phyloP scores from a whole-genome alignment of 2,797 vertebrate genomes.

The Chelon labrosus region DNA sequence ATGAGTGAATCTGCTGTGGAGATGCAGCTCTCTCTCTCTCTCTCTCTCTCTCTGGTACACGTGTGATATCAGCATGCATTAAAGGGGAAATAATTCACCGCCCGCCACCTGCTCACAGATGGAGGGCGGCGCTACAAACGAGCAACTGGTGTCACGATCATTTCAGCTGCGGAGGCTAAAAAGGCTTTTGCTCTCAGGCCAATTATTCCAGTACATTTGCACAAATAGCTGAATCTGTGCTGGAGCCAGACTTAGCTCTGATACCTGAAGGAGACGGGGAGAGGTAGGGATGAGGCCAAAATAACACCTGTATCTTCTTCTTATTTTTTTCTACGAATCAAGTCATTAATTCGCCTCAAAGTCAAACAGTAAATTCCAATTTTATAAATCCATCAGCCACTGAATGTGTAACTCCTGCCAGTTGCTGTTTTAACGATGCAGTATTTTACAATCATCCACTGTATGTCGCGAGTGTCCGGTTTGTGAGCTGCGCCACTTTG shows the following conservation, averaged over 20 bases:
- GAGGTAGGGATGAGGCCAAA: too few relatives aligned
- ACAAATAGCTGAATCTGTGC: neutral
- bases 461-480: neutral
- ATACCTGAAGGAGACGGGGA: too few relatives aligned
- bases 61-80: constrained; percentile 2
- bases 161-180: constrained; percentile 23
- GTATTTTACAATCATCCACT: neutral
- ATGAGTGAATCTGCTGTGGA: constrained; percentile 5
- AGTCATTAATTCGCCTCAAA: too few relatives aligned
- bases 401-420: neutral
- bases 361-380: neutral
- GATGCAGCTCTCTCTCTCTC: constrained; percentile 3
- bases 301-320: too few relatives aligned
- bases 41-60: neutral
- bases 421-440: too few relatives aligned
- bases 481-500: neutral
- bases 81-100: constrained; percentile 16
- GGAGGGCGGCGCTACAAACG: constrained; percentile 24
- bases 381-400: too few relatives aligned
- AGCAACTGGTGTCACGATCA: constrained; percentile 35
- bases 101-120: constrained; percentile 37
- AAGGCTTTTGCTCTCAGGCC: constrained; percentile 8
- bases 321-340: too few relatives aligned
- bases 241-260: neutral
- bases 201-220: constrained; percentile 27